Evolutionary conservation across 2,797 vertebrate genomes (phyloP).

Genomic region (Phoeniculus purpureus): DNA sequence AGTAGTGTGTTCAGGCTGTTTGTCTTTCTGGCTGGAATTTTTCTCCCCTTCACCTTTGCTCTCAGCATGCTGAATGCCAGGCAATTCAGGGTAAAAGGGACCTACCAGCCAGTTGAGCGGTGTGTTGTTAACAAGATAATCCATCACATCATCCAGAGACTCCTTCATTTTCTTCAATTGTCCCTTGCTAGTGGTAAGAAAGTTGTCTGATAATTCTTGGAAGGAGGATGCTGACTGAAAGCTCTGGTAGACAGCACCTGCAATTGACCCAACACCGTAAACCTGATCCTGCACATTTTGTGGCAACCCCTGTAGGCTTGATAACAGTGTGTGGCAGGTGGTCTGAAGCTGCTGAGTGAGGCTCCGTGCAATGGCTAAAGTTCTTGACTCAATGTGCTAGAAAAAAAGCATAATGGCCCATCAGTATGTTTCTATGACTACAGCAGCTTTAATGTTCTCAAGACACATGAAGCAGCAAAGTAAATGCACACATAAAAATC

Average conservation of each 20-base stretch:
- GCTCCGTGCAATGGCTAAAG: constrained; percentile 83
- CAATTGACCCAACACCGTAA: constrained; percentile 78
- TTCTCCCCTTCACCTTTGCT: constrained; percentile 57
- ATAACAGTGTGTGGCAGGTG: constrained; percentile 85
- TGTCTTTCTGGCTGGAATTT: constrained; percentile 55
- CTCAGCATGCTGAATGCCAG: constrained; percentile 73
- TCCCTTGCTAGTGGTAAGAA: constrained; percentile 81
- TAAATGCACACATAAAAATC: neutral
- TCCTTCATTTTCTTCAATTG: constrained; percentile 88
- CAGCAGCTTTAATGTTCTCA: neutral
- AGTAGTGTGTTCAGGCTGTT: constrained; percentile 47
- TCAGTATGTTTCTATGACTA: neutral
- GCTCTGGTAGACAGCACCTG: constrained; percentile 81
- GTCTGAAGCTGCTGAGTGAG: constrained; percentile 93
- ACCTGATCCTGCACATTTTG: constrained; percentile 88
- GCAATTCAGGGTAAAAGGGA: constrained; percentile 89
- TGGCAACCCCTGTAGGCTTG: constrained; percentile 87
- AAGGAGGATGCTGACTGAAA: constrained; percentile 81
- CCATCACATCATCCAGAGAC: constrained; percentile 91
- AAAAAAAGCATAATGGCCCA: neutral
- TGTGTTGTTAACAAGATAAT: constrained; percentile 93
- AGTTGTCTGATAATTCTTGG: constrained; percentile 83
- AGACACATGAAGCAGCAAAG: neutral
- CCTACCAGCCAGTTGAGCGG: constrained; percentile 98
- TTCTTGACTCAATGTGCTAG: constrained; percentile 89